Base-by-base conservation (phyloP, 1,140 invertebrate genomes). In the Rhizoglyphus robini region DNA sequence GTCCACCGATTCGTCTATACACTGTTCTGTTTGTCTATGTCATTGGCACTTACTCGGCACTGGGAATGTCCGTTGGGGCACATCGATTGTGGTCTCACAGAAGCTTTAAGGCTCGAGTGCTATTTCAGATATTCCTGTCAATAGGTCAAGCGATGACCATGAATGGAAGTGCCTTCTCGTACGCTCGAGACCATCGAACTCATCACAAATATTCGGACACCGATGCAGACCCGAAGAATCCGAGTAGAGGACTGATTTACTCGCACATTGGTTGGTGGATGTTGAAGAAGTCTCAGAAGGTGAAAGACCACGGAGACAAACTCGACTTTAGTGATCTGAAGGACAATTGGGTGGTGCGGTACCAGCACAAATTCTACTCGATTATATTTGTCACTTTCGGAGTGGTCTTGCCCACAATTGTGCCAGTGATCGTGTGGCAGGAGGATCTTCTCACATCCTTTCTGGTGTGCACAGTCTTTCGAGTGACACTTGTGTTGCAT, bases 231-330 rank as follows among this genome's bases (percentile, higher is more conserved):
- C 88, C 88, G 0, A 86, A 89, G 73, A 86, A 90, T 76, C 83
- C 84, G 0, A 81, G 84, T 41, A 76, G 86, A 47, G 87, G 87
- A 1, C 88, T 88, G 71, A 85, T 86, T 70, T 89, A 88, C 69
- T 82, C 86, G 1, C 87, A 88, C 69, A 81, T 96, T 57, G 94
- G 94, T 11, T 97, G 94, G 94, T 77, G 96, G 46, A 74, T 96
- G 25, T 86, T 86, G 66, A 86, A 83, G 67, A 96, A 97, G 76
- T 88, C 89, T 64, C 68, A 68, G 0, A 85, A 91, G 61, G 86
- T 96, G 8, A 89, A 82, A 69, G 78, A 78, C 63, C 94, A 94
- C 73, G 92, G 93, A 61, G 85, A 87, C 71, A 79, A 81, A 62
- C 81, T 96, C 23, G 90, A 94, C 73, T 68, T 96, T 27, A 85